phyloP scores from a whole-genome alignment of 2,888 invertebrate species.

The Ceratothoa steindachneri region DNA sequence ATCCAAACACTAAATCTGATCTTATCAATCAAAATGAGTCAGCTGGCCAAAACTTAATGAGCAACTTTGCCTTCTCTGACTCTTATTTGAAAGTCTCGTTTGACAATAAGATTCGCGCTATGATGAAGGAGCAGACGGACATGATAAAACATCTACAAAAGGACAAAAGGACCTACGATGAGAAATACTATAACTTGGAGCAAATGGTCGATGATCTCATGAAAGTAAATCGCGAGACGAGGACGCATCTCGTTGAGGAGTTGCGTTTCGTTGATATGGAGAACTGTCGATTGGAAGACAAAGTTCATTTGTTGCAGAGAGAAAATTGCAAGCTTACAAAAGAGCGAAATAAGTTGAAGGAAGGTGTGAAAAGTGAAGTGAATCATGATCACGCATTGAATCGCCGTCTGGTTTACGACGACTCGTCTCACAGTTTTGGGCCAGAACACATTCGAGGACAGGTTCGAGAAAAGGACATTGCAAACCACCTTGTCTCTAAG shows the following conservation, averaged over 20 bases:
- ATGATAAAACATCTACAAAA: not conserved
- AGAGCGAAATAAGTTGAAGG: not conserved
- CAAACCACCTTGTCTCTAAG: not conserved
- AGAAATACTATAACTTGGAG: not conserved
- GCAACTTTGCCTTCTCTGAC: not conserved
- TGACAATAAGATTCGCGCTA: not conserved
- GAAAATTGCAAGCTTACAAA: not conserved
- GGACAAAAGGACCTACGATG: not conserved
- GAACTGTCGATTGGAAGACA: constrained; percentile 1
- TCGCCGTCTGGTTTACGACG: not conserved
- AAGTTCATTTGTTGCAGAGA: not conserved
- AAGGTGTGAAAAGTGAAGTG: no score
- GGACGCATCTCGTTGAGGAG: not conserved
- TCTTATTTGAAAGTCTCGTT: not conserved
- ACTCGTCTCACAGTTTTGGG: not conserved
- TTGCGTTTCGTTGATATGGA: not conserved
- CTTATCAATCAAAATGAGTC: not conserved
- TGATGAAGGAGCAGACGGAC: constrained; percentile 3
- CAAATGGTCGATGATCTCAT: not conserved
- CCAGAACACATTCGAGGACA: not conserved
- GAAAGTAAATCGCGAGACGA: not conserved
- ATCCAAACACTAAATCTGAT: not conserved
- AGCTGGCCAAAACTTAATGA: not conserved
- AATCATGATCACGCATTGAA: not conserved
- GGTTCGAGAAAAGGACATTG: not conserved